Base-by-base conservation (phyloP, 2,113 vertebrate genomes). In the Damaliscus lunatus region DNA sequence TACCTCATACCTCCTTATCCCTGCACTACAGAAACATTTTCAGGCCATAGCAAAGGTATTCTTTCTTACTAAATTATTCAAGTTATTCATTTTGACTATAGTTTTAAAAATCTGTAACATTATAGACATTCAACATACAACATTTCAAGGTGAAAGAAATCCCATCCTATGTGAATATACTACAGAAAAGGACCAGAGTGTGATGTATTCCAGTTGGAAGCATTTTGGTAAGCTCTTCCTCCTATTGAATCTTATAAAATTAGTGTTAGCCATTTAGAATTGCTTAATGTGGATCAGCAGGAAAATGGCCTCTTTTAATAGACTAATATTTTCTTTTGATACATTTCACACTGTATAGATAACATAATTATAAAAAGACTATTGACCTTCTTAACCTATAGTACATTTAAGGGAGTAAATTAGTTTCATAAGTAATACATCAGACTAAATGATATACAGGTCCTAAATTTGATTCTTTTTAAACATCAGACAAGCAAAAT, bases 401-500 rank as follows among this genome's bases (percentile, higher is more conserved):
- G 71, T 50, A 78, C 6, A 55, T 95, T 84, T 77, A 87, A 78
- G 2, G 31, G 6, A 94, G 53, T 84, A 91, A 97, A 67, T 81
- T 94, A 97, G n/a, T 86, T 95, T 67, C 90, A 33, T 82, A 94
- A 40, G 25, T 84, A 94, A 74, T 96, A 23, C 50, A 59, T 84
- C 77, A 67, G 10, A 55, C 80, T 98, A 97, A 92, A 94, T 88
- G 84, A 89, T 36, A 96, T 57, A 74, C 57, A 96, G 81, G 81
- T 48, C 84, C 23, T 93, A 67, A 93, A 94, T 95, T 60, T 97
- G 64, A 90, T 87, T 89, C 50, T 95, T 82, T 96, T 36, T 25
- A 7, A 71, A 33, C 36, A 82, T 89, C 46, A 97, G 31, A n/a
- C 88, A 95, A 96, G 96, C 59, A 40, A 98, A 97, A 96, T 96